Base-by-base conservation (phyloP, 2,113 vertebrate genomes). In the Cettia cetti region DNA sequence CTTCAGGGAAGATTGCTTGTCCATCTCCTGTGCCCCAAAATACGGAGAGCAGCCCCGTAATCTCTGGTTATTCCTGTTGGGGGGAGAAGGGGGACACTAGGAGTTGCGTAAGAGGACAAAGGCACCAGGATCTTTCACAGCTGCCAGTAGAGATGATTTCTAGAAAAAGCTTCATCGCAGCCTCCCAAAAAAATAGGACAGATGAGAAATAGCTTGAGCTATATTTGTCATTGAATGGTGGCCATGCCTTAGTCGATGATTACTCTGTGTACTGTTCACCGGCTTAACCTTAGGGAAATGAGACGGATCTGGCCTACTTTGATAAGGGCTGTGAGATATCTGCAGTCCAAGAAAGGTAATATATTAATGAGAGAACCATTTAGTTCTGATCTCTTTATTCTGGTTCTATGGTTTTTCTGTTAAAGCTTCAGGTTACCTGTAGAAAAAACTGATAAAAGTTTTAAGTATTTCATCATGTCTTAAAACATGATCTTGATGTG, bases 241-340 rank as follows among this genome's bases (percentile, higher is more conserved):
- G 49, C 91, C 79, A 15, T 92, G 80, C 57, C 61, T 89, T 86
- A 95, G 93, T 88, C 39, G 94, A 91, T 91, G 93, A 93, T 90
- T 95, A 52, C 87, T 93, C 83, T 30, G 37, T 78, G 31, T 77
- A 33, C 86, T 66, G 86, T 37, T 96, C 93, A 60, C 87, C 68
- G 52, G 75, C 90, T 78, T 92, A 96, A 97, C 96, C 92, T 96
- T 80, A 94, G 93, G 96, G 94, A 89, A 95, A 96, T 92, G 96
- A 95, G 94, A 90, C 85, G 86, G 84, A 92, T 97, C 94, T 97
- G 96, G 96, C 96, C 93, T 95, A 91, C 93, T 95, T 95, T 86
- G 96, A 92, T 97, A 95, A 95, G 95, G 86, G 84, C 72, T 93
- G 30, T 86, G 94, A 93, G 93, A 90, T 94, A 95, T 14, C 86